These are phyloP conservation scores for Euplexia lucipara DNA, from an alignment of 2,888 invertebrate species.

Conservation along the genomic window DNA sequence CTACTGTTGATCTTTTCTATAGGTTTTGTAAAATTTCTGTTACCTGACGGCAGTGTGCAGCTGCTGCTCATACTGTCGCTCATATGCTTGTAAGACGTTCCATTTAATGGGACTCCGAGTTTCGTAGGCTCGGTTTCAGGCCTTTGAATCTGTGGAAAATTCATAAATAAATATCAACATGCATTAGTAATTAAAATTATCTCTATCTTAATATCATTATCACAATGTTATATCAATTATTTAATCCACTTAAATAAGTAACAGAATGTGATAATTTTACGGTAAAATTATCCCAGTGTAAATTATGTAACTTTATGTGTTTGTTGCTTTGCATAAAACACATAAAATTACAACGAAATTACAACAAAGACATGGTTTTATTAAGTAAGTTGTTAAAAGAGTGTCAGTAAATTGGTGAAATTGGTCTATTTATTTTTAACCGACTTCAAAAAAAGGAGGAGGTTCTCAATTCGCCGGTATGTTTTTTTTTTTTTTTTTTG, in stretches of 20 bases:
- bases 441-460: too few species aligned
- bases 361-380: not conserved
- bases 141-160: slow-evolving; percentile 81
- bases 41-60: slow-evolving; percentile 93
- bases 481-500: too few species aligned
- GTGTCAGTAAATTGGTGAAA: too few species aligned
- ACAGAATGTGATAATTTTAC: slow-evolving; percentile 26
- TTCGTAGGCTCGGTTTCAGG: slow-evolving; percentile 89
- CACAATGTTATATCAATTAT: slow-evolving; percentile 15
- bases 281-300: slow-evolving; percentile 2
- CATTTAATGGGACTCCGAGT: slow-evolving; percentile 85
- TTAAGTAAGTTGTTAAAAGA: not conserved
- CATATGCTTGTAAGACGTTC: slow-evolving; percentile 85
- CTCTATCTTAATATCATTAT: slow-evolving; percentile 27
- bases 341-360: too few species aligned
- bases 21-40: not conserved
- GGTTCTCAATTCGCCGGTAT: too few species aligned
- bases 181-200: slow-evolving; percentile 24
- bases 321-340: too few species aligned
- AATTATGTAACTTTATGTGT: not conserved
- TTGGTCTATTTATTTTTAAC: too few species aligned
- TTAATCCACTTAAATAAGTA: slow-evolving; percentile 29
- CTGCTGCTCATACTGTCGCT: slow-evolving; percentile 95
- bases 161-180: slow-evolving; percentile 9
- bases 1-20: not conserved